phyloP scores from a whole-genome alignment of 2,797 vertebrate species.

The Zenarchopterus dispar region DNA sequence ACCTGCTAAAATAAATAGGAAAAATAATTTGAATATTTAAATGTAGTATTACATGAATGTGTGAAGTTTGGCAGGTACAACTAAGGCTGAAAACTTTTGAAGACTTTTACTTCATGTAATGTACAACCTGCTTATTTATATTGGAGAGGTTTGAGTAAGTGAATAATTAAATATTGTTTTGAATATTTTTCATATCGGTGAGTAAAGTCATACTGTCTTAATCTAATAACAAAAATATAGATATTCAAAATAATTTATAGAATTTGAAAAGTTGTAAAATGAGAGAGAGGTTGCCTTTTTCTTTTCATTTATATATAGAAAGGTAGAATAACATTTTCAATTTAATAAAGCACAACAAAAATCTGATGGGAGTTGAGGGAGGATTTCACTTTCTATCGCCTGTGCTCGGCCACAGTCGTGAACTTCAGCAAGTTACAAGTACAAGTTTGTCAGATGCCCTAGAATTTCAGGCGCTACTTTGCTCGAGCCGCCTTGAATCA shows the following conservation, averaged over 20 bases:
- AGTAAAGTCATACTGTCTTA: not conserved
- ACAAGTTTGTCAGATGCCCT: constrained; percentile 42
- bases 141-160: too few relatives aligned
- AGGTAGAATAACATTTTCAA: not conserved
- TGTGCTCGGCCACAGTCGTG: constrained; percentile 1
- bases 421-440: constrained; percentile 27
- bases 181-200: too few relatives aligned
- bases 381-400: not conserved
- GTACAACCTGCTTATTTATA: too few relatives aligned
- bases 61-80: too few relatives aligned
- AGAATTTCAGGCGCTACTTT: constrained; percentile 6
- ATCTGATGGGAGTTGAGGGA: not conserved
- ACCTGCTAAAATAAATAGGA: constrained; percentile 15
- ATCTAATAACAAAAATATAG: not conserved
- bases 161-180: too few relatives aligned
- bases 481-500: constrained; percentile 17
- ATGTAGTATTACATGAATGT: too few relatives aligned
- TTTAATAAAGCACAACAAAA: constrained; percentile 2
- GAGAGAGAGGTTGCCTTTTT: not conserved
- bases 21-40: not conserved
- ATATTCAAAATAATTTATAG: constrained; percentile 1
- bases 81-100: too few relatives aligned
- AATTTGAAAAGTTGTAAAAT: not conserved
- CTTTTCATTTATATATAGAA: not conserved
- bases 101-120: too few relatives aligned